Base-by-base conservation (phyloP, 2,797 vertebrate genomes). In the Phoeniculus purpureus region DNA sequence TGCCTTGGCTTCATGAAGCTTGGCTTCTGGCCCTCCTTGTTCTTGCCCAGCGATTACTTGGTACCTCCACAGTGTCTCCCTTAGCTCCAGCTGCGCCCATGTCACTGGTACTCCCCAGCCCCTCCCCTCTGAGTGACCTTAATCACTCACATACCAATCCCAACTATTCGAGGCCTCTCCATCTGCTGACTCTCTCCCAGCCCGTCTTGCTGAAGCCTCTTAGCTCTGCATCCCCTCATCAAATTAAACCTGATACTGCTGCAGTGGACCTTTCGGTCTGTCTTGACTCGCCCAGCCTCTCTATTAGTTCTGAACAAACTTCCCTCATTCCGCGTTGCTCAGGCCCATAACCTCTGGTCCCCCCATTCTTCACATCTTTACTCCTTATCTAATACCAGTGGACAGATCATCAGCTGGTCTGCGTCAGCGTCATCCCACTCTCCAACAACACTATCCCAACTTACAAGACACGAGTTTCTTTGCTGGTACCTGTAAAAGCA, bases 381-480 rank as follows among this genome's bases (percentile, higher is more conserved):
- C 8, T 75, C 51, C 48, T 51, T 43, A 58, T 25, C 21, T 34
- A 87, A n/a, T 9, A 73, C 25, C 47, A 45, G 21, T 1, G 0
- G 66, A 62, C 56, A 81, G 55, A 81, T 12, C 47, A 83, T 56
- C 73, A 66, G 45, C 27, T 31, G 31, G 29, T 89, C 6, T 48
- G 43, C 66, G 27, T 47, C 73, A 75, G 7, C 11, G 56, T 67
- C 83, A 91, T 72, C 78, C 40, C 79, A 92, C 66, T 73, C 26
- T 72, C 72, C 56, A 79, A 26, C 3, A 32, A 31, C 50, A 54
- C 52, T 83, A 58, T 25, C 91, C 31, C 77, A 67, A 61, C 90
- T 88, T 85, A 79, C 47, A 74, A 58, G n/a, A 92, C 32, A 64
- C n/a, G 19, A 85, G 50, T 62, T 91, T 93, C 67, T 76, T 66